Conservation (phyloP, 2,113 vertebrate species). For the Danio rerio region GRCz12tu NC_133187.1:29325001-29325500, state of each 20-base stretch:
- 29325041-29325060: constrained; percentile 64
- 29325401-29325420: constrained; percentile 61
- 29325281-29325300: constrained; percentile 58
- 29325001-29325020: constrained; percentile 37
- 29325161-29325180: constrained; percentile 75
- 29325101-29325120: constrained; percentile 82
- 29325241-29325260: constrained; percentile 52
- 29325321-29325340: constrained; percentile 4
- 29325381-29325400: constrained; percentile 44
- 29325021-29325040: constrained; percentile 57
- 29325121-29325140: constrained; percentile 66
- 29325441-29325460: constrained; percentile 58
- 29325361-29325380: constrained; percentile 67
- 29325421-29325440: constrained; percentile 54
- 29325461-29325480: constrained; percentile 52
- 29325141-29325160: constrained; percentile 77
- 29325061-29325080: constrained; percentile 61
- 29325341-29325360: constrained; percentile 46
- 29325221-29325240: constrained; percentile 82
- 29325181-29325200: constrained; percentile 86
- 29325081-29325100: constrained; percentile 66
- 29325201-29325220: constrained; percentile 78
- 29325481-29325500: constrained; percentile 22
- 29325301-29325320: constrained; percentile 34
- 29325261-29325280: constrained; percentile 75